phyloP scores from a whole-genome alignment of 2,888 invertebrate genomes.

The Apodemia zela region DNA sequence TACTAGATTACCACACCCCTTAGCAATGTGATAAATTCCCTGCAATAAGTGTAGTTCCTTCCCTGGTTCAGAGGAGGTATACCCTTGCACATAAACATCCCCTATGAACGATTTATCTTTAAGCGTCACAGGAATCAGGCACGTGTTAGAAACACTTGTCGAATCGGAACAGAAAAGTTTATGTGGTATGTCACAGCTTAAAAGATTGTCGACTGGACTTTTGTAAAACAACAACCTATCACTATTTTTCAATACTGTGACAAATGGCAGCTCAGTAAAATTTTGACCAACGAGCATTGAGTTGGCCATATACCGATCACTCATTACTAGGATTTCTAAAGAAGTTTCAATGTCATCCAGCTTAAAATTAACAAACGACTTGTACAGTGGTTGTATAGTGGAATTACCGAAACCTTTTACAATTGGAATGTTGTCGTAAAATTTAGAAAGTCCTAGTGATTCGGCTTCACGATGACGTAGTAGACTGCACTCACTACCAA shows the following conservation, averaged over 20 bases:
- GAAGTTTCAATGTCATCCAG: conserved; percentile 14
- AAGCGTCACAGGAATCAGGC: not conserved
- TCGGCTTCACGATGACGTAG: conserved; percentile 12
- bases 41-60: conserved; percentile 27
- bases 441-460: conserved; percentile 4
- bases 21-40: conserved; percentile 23
- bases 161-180: not conserved
- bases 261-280: conserved; percentile 6
- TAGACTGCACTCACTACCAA: conserved; percentile 22
- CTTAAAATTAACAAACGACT: conserved; percentile 20
- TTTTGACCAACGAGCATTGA: conserved; percentile 1
- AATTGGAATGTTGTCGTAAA: conserved; percentile 22
- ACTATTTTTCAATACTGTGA: conserved; percentile 4
- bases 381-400: conserved; percentile 21
- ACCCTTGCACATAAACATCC: conserved; percentile 28
- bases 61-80: conserved; percentile 23
- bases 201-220: conserved; percentile 22
- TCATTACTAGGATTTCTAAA: not conserved
- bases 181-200: not conserved
- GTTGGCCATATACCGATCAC: not conserved
- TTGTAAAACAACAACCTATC: conserved; percentile 27
- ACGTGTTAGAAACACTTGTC: not conserved
- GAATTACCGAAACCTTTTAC: conserved; percentile 31
- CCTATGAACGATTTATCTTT: conserved; percentile 24
- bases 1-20: conserved; percentile 25